Base-by-base conservation (phyloP, 1,140 invertebrate species). In the Heliconius himera region DNA sequence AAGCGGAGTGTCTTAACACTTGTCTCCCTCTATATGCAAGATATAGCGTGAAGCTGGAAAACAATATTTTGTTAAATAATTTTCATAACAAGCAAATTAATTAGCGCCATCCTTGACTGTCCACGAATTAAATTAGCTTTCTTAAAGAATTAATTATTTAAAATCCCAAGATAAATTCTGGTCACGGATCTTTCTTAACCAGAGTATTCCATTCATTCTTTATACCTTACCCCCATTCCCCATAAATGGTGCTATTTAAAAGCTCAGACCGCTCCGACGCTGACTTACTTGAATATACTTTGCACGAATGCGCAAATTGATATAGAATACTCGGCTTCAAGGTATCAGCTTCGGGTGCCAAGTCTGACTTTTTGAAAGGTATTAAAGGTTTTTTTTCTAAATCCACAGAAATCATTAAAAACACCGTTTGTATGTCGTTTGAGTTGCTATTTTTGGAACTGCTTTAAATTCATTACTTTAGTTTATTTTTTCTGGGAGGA, bases 301-400 rank as follows among this genome's bases (percentile, higher is more conserved):
- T 86, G 91, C 90, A 93, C 90, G 91, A 89, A 85, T 90, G 89
- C 87, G 84, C 88, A 92, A 91, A 93, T 93, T 93, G 90, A 92
- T 93, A 92, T 93, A 91, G 91, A 93, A 91, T 90, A 88, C 88
- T 90, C 88, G 85, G 87, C 88, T 87, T 88, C 87, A 88, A 90
- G 85, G 86, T 87, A 85, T 89, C 88, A 83, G 84, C 82, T 77
- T 78, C 79, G 83, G 75, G 77, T 88, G 86, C 81, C 83, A 86
- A 83, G 85, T 85, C 74, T 77, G 76, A 78, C 70, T 74, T 73
- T 73, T 26, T 74, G 75, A 72, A 81, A 83, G 70, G 60, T 77
- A n/a, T n/a, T n/a, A n/a, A n/a, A n/a, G n/a, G n/a, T 81, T 83
- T 73, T 73, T n/a, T 56, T 51, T 20, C 49, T 51, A 73, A 70